Evolutionary conservation across 2,113 vertebrate species (phyloP).

Genomic region (Crotalus tigris): DNA sequence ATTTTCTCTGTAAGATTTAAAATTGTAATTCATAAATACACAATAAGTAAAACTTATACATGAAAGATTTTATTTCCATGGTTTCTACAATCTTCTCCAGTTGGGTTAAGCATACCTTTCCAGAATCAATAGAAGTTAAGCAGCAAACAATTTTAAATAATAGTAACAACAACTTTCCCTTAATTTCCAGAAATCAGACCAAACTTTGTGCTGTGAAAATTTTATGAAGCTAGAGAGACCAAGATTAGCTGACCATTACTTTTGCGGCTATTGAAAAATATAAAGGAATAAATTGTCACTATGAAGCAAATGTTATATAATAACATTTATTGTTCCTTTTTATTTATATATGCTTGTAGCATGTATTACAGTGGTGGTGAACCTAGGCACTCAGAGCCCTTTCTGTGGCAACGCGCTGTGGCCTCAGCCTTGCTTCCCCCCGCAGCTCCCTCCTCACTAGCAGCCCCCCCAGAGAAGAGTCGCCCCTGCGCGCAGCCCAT

Average conservation of each 20-base stretch:
- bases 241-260: background rate
- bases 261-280: background rate
- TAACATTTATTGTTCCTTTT: background rate
- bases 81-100: background rate
- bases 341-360: background rate
- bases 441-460: no score
- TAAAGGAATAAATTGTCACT: background rate
- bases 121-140: background rate
- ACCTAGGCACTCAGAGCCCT: no score
- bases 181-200: background rate
- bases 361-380: background rate
- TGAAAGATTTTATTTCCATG: background rate
- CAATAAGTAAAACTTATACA: background rate
- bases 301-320: background rate
- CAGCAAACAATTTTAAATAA: background rate
- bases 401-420: no score
- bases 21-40: background rate
- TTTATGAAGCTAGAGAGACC: background rate
- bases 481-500: no score
- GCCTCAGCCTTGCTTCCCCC: no score
- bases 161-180: background rate
- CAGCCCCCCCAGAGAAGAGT: no score
- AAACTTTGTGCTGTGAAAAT: background rate
- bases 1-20: background rate
- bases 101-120: background rate